A percentile compares a stretch with the other conserved stretches of the same genome.
Conservation (phyloP, 2,888 invertebrate genomes). For the Ceriagrion tenellum region DNA sequence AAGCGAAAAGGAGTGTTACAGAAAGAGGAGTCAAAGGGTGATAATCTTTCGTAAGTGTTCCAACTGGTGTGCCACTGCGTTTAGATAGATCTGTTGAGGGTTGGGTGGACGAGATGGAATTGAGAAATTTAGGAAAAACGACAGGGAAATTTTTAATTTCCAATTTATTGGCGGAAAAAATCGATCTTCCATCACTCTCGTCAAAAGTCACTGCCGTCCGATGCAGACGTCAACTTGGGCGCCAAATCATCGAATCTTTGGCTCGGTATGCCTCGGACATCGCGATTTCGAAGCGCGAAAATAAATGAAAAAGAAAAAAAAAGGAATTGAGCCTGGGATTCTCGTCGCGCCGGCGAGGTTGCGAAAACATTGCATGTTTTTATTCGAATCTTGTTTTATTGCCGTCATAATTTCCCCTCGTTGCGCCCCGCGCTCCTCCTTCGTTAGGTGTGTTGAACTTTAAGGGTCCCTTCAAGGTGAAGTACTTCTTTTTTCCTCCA, state of each 20-base stretch:
- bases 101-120: no score
- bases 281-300: background rate
- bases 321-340: background rate
- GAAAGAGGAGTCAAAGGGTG: no score
- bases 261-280: background rate
- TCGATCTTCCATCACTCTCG: no score
- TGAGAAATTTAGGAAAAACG: no score
- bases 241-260: background rate
- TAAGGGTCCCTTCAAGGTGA: background rate
- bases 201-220: background rate
- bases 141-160: no score
- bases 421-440: background rate
- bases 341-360: background rate
- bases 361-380: background rate
- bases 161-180: no score
- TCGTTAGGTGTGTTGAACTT: constrained; percentile 23
- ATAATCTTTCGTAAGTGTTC: no score
- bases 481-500: background rate
- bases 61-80: no score
- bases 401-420: constrained; percentile 15
- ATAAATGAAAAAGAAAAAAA: background rate
- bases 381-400: constrained; percentile 9
- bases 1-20: no score
- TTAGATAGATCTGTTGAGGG: no score
- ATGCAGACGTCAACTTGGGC: background rate